phyloP scores from a whole-genome alignment of 2,113 vertebrate genomes.

The Myrmecobius fasciatus region DNA sequence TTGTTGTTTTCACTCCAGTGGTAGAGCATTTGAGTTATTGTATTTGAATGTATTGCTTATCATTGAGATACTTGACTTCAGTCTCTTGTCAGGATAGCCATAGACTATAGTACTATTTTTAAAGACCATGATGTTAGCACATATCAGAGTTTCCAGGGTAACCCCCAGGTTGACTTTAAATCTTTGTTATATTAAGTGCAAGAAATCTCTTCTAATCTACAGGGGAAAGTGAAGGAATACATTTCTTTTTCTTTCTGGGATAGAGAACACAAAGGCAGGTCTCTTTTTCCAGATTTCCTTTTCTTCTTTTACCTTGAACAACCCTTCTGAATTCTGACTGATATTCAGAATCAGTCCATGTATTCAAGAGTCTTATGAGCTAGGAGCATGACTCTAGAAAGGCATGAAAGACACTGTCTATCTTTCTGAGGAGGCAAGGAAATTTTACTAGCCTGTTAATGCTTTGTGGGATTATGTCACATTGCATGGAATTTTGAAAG shows the following conservation, averaged over 20 bases:
- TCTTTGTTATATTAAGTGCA: not conserved
- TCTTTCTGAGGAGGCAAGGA: not conserved
- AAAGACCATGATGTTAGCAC: not conserved
- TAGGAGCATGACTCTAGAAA: not conserved
- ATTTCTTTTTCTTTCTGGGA: not conserved
- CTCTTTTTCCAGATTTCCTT: not conserved
- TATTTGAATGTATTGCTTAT: not conserved
- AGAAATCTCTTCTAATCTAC: not conserved
- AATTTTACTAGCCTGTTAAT: not conserved
- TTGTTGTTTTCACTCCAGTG: not conserved
- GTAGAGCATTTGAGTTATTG: not conserved
- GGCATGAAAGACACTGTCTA: not conserved
- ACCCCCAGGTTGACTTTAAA: not conserved
- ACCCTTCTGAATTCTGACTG: not conserved
- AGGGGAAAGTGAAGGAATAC: not conserved
- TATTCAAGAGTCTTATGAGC: not conserved
- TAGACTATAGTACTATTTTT: not conserved
- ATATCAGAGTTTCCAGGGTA: not conserved
- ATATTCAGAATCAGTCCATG: not conserved
- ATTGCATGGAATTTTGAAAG: not conserved
- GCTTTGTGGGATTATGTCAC: not conserved
- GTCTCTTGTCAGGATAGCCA: not conserved
- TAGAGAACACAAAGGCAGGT: not conserved
- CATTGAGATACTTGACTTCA: conserved; percentile 23
- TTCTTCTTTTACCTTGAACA: not conserved